A percentile compares a stretch with the other conserved stretches of the same genome.
Evolutionary conservation across 2,797 vertebrate genomes (phyloP).

Genomic region (Triplophysa yarkandensis): DNA sequence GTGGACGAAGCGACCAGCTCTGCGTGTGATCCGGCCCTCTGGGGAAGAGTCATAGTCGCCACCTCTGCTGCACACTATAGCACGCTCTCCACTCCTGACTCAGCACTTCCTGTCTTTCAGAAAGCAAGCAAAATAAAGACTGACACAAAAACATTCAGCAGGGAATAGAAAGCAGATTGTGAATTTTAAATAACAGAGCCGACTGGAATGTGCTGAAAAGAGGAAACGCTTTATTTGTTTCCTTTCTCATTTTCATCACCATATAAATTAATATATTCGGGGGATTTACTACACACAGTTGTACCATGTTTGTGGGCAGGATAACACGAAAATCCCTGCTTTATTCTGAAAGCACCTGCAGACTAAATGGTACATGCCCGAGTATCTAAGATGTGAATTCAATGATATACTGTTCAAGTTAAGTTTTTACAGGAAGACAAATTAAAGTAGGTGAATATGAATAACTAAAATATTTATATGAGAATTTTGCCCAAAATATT

Average conservation of each 20-base stretch:
- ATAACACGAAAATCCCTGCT: background rate
- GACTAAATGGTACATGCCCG: background rate
- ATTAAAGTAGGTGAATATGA: no score
- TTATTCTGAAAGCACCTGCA: background rate
- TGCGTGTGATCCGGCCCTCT: conserved; percentile 61
- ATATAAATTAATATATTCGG: background rate
- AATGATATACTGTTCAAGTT: no score
- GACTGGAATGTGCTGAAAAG: background rate
- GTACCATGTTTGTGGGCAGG: background rate
- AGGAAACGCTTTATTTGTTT: conserved; percentile 12
- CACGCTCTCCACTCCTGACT: conserved; percentile 39
- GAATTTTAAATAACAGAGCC: conserved; percentile 29
- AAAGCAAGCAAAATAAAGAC: conserved; percentile 27
- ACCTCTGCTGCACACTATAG: conserved; percentile 1
- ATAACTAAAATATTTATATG: no score
- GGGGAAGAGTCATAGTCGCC: conserved; percentile 63
- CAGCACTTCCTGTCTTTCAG: conserved; percentile 48
- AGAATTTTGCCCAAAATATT: no score
- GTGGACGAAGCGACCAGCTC: conserved; percentile 32
- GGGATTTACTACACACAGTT: background rate
- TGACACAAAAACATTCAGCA: conserved; percentile 2
- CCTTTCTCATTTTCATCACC: conserved; percentile 3
- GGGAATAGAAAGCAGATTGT: conserved; percentile 13
- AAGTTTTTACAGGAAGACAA: no score
- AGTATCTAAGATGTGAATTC: background rate